Evolutionary conservation across 2,113 vertebrate species (phyloP).

Genomic region (Nestor notabilis): DNA sequence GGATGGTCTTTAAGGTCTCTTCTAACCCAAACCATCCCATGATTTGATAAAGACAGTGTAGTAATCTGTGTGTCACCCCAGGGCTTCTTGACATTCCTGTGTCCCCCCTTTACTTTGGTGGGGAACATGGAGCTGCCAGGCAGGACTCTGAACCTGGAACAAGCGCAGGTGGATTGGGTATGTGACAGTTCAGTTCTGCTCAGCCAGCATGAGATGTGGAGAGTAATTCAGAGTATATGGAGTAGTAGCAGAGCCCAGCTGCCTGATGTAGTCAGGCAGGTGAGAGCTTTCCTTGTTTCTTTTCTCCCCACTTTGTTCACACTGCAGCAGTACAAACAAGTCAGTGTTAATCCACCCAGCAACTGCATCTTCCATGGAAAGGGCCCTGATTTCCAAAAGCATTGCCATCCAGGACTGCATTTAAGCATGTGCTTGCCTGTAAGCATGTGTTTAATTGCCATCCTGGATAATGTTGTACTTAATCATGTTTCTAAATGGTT

Average conservation of each 20-base stretch:
- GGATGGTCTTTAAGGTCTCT: neutral
- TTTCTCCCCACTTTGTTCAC: neutral
- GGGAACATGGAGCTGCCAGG: neutral
- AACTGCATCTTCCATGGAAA: neutral
- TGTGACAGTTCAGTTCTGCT: neutral
- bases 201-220: neutral
- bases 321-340: neutral
- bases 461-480: neutral
- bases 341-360: neutral
- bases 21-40: neutral
- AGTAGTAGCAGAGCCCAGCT: neutral
- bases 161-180: too few relatives aligned
- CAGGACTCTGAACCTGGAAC: neutral
- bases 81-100: neutral
- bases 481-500: neutral
- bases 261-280: neutral
- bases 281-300: neutral
- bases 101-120: neutral
- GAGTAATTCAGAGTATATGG: too few relatives aligned
- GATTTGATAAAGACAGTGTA: rapidly evolving
- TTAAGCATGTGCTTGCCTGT: neutral
- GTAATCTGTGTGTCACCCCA: neutral
- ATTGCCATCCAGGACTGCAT: neutral
- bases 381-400: neutral
- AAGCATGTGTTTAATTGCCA: neutral